These are phyloP conservation scores for Eilema griseolum DNA, from an alignment of 2,888 invertebrate species.

Conservation along the genomic window DNA sequence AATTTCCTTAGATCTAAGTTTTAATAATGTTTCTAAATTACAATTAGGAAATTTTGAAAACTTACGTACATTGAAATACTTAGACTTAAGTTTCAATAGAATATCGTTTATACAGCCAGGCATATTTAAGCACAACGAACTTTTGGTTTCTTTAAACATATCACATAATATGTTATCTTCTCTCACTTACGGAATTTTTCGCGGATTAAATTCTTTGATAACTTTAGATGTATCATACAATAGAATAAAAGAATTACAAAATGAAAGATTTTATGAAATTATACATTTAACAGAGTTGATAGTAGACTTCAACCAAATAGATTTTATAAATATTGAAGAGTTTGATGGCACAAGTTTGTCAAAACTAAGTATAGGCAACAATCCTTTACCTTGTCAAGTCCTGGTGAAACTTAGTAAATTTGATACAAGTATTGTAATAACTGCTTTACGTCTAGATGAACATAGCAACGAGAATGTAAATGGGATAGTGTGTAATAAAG, in stretches of 20 bases:
- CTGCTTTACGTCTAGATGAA: slow-evolving; percentile 58
- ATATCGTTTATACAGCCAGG: slow-evolving; percentile 69
- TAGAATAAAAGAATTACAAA: slow-evolving; percentile 61
- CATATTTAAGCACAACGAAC: slow-evolving; percentile 63
- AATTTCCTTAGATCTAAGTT: slow-evolving; percentile 55
- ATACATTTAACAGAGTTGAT: slow-evolving; percentile 59
- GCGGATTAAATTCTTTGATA: slow-evolving; percentile 59
- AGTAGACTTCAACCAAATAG: slow-evolving; percentile 69
- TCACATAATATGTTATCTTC: slow-evolving; percentile 67
- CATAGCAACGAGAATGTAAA: slow-evolving; percentile 54
- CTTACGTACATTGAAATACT: slow-evolving; percentile 47
- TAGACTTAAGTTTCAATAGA: slow-evolving; percentile 71
- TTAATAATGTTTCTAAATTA: slow-evolving; percentile 61
- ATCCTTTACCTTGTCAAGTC: slow-evolving; percentile 67
- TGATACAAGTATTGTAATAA: slow-evolving; percentile 50
- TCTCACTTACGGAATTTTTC: slow-evolving; percentile 68
- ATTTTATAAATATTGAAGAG: slow-evolving; percentile 55
- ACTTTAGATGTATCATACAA: slow-evolving; percentile 72
- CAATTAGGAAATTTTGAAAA: slow-evolving; percentile 58
- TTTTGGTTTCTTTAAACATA: slow-evolving; percentile 63
- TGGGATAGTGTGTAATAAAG: slow-evolving; percentile 56
- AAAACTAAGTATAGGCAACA: slow-evolving; percentile 71
- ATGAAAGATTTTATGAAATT: slow-evolving; percentile 67
- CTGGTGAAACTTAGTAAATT: slow-evolving; percentile 57
- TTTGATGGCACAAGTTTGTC: slow-evolving; percentile 58